Evolutionary conservation across 2,113 vertebrate genomes (phyloP), one percentile per base, ranked within the genome.

Genomic region (Etia nguti): DNA sequence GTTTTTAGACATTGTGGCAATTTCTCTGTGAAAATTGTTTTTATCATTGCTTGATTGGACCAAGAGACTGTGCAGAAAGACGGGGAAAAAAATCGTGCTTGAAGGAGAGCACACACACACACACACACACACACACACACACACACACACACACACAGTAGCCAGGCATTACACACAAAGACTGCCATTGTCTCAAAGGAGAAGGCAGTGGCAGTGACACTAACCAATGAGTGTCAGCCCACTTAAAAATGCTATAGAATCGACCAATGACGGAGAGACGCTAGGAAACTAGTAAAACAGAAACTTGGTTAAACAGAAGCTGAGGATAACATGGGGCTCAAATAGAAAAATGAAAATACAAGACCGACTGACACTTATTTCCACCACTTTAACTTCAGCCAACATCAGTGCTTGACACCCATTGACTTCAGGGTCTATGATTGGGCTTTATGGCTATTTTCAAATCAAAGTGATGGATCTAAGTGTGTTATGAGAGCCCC

Each of bases 201-300:
- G 91, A 94, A 88, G 79, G 90, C 92, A 84, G 84, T 86, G 80
- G 89, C 90, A 75, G 83, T 89, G 92, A 92, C 89, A 86, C 89
- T 92, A 93, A 93, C 93, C 91, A 95, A 93, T 91, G 84, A 60
- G 86, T 86, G 84, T 93, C 86, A 85, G 89, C 84, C 89, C 90
- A 89, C 90, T 91, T 91, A 84, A 92, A 81, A 92, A 92, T 86
- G 84, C 86, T 85, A 38, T 62, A 62, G 87, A 87, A 82, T 86
- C 43, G 62, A 89, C 92, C 87, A 90, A 86, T 92, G 92, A 80
- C 18, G 3, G 52, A 70, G 83, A 81, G 59, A 86, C 60, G 65
- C 82, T 79, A 60, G 83, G 75, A 88, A 81, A 79, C 80, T 55
- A 73, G 82, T 88, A 43, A 68, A 68, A 38, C 34, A 65, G 34